Base-by-base conservation (phyloP, 2,888 invertebrate genomes). In the Dexiosoma caninum region DNA sequence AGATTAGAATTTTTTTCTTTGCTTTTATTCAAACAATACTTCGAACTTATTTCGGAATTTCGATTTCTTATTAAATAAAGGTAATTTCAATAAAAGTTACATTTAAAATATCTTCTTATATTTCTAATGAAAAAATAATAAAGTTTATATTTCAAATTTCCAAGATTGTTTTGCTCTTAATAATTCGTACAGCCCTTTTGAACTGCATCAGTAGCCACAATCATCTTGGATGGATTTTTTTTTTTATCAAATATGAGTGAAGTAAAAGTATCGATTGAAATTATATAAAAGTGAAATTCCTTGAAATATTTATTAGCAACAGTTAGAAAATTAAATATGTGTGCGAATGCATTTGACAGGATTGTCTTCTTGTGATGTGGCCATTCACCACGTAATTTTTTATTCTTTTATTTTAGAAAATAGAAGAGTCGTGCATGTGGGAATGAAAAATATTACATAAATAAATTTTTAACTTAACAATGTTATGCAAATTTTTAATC, bases 341-440 rank as follows among this genome's bases (percentile, higher is more conserved):
- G 10, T 49, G 30, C 42, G 62, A 79, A 70, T 86, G 86, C 83
- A 84, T 85, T 82, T 86, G 86, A 86, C 86, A 87, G 84, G n/a
- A 81, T 84, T 83, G 81, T 85, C 85, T 88, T 85, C 85, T 72
- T 64, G 21, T 66, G 80, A 75, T 78, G 30, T 23, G 59, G n/a
- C 44, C 59, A 51, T 27, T 35, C 12, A 40, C 27, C 62, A 32
- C 53, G 44, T 59, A 27, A 35, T 35, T 59, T 27, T 35, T 53
- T 14, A 4, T n/a, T 60, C 51, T 10, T 42, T 4, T 21, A 14
- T 42, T 5, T 67, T 21, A n/a, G 10, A 44, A 57, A 51, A 59
- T 10, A 14, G 12, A 40, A 37, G 9, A 40, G 60, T 12, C 12
- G 30, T 30, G 49, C 67, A 67, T 74, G 55, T 74, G 64, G 44